Evolutionary conservation across 2,113 vertebrate species (phyloP), one percentile per base, ranked within the genome.

Genomic region (Nothoprocta perdicaria): DNA sequence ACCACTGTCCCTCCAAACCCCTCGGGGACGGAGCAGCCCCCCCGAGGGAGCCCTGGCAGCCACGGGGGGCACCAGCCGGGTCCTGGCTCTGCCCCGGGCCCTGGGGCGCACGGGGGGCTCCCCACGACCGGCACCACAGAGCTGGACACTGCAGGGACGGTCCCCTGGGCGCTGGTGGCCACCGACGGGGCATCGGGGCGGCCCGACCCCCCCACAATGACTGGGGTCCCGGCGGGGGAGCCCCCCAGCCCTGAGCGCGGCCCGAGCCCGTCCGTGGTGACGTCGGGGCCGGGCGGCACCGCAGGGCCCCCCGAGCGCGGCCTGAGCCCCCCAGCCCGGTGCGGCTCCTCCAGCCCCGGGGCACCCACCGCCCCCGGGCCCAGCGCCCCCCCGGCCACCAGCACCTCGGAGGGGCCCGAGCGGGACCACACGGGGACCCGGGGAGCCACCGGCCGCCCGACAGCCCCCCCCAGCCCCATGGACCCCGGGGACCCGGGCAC

Each of bases 1-100:
- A 4, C 41, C 41, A 43, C 8, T 14, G 14, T 13, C 41, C 11
- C 41, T 10, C 41, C 81, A 86, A 81, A 33, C 38, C 14, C 77
- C 22, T 0, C 4, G 0, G 46, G 55, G 43, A 31, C 3, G 3
- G 45, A 75, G 16, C 26, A 3, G 7, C 10, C 35, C 50, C 61
- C 9, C 46, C 57, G 35, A 15, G 1, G 1, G 65, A 17, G 12
- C 29, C 57, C 76, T 66, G 50, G 5, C 18, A 48, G 87, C 14
- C 61, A 0, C 9, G 29, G 9, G 0, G 7, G 21, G 50, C 63
- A 8, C 2, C 4, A 0, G 80, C 40, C 62, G n/a, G 50, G 50
- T 53, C 40, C 85, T 17, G 35, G 0, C 45, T 52, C 83, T 69
- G 16, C 29, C 45, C 46, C 24, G 14, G 41, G 45, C 17, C 11